Conservation (phyloP, 2,113 vertebrate species). For the Dolichotis patagonum region DNA sequence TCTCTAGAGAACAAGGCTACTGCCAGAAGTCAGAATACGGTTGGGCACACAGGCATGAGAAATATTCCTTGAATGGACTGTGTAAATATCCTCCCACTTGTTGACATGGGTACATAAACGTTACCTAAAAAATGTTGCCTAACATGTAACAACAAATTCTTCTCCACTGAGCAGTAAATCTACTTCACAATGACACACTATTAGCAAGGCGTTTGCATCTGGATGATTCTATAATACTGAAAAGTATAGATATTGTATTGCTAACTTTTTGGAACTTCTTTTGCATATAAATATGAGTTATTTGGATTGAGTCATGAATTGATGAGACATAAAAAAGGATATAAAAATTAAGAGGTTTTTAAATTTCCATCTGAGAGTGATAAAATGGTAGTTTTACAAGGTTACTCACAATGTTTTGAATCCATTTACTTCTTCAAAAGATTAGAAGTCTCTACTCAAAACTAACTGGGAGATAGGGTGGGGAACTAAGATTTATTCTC, state of each 20-base stretch:
- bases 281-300: background rate
- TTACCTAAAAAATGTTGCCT: constrained; percentile 33
- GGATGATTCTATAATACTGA: background rate
- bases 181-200: constrained; percentile 5
- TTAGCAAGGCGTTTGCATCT: background rate
- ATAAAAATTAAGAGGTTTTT: background rate
- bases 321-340: background rate
- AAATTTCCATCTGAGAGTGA: background rate
- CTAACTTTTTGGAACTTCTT: background rate
- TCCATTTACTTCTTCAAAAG: constrained; percentile 27
- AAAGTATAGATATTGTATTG: background rate
- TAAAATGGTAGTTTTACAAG: constrained; percentile 49
- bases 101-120: background rate
- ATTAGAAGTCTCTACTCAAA: constrained; percentile 47
- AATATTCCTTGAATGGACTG: background rate
- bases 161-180: background rate
- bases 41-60: background rate
- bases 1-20: background rate
- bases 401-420: constrained; percentile 57
- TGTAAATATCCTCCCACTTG: background rate
- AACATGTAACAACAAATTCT: constrained; percentile 26
- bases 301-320: background rate
- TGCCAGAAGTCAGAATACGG: background rate
- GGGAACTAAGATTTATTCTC: constrained; percentile 4
- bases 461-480: background rate